Evolutionary conservation across 2,113 vertebrate genomes (phyloP), one percentile per base, ranked within the genome.

Genomic region (Lophura nycthemera): DNA sequence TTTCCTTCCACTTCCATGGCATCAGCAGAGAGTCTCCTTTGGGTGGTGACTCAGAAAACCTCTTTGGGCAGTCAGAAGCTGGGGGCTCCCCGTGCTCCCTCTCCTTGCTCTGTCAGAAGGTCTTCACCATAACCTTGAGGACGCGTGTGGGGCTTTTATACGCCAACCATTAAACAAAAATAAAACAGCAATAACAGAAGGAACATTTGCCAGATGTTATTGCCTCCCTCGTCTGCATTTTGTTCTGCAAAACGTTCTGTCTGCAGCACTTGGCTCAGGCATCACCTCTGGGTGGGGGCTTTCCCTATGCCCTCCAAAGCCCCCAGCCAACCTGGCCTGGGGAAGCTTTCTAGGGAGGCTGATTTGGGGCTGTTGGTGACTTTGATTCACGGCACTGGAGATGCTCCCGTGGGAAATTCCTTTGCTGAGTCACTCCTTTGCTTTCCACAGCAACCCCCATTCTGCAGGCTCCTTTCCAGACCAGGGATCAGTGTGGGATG

Each of bases 121-220:
- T n/a, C 70, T 72, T 66, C 77, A 2, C 38, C 9, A 2, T 47
- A 87, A 72, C 78, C 85, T 95, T 74, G 85, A 48, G 8, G 57
- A 43, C 70, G 61, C 50, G 71, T 42, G 10, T 17, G 66, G 78
- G 52, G 42, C 47, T 84, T 94, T 91, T 78, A 67, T 54, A 75
- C 0, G 0, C 21, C 78, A 84, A 30, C 65, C 65, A n/a, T 83
- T 76, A 65, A 86, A 45, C 30, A 22, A 32, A 71, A 74, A 91
- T 84, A 86, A 91, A 86, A 11, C n/a, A 71, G 65, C 64, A 74
- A 47, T 78, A 84, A 78, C 57, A 45, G 52, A 43, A 71, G 47
- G 90, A 78, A 78, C 74, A 67, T 95, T 95, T 64, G 43, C 45
- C 90, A 95, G 92, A 85, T 64, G 82, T 69, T 87, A 75, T 50